phyloP scores from a whole-genome alignment of 2,888 invertebrate species.

The Anticlea derivata region DNA sequence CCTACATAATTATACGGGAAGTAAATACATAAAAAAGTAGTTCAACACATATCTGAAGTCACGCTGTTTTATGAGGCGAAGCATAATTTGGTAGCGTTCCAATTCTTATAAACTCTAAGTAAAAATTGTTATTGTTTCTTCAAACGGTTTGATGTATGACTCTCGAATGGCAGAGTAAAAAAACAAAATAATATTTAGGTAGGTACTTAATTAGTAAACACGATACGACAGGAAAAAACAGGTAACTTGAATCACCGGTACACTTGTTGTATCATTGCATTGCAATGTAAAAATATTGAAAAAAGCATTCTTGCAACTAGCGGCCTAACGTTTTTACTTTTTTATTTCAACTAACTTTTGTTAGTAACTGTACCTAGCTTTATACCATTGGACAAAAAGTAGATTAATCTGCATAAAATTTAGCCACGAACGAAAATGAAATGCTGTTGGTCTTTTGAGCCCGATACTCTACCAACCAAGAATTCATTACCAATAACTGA shows the following conservation, averaged over 20 bases:
- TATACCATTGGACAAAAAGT: too few relatives aligned
- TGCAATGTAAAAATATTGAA: too few relatives aligned
- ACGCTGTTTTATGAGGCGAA: slow-evolving; percentile 25
- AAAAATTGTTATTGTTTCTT: slow-evolving; percentile 35
- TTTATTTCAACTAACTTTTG: background rate
- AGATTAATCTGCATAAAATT: too few relatives aligned
- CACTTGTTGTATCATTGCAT: background rate
- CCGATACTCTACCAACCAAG: too few relatives aligned
- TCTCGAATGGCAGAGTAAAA: slow-evolving; percentile 17
- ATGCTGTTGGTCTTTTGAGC: background rate
- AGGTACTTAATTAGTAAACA: slow-evolving; percentile 7
- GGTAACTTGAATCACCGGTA: background rate
- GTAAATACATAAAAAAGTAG: background rate
- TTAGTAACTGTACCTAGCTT: background rate
- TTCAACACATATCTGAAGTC: slow-evolving; percentile 16
- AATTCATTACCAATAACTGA: background rate
- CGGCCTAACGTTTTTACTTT: slow-evolving; percentile 10
- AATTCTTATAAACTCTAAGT: slow-evolving; percentile 31
- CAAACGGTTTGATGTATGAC: slow-evolving; percentile 28
- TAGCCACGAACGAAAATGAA: too few relatives aligned
- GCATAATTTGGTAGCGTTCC: slow-evolving; percentile 30
- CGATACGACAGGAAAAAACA: slow-evolving; percentile 1
- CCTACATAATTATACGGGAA: too few relatives aligned
- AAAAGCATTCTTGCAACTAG: slow-evolving; percentile 11
- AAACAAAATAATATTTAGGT: slow-evolving; percentile 8